A percentile compares a stretch with the other conserved stretches of the same genome.
Evolutionary conservation across 1,140 invertebrate species (phyloP).

Genomic region (Caenorhabditis elegans): WBcel235 BX284603.4:5924001-5924500

Average conservation of each 20-base stretch:
- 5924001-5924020: not conserved
- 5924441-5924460: constrained; percentile 9
- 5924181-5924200: not conserved
- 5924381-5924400: not conserved
- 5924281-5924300: not conserved
- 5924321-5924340: too few relatives aligned
- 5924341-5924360: not conserved
- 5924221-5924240: not conserved
- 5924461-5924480: not conserved
- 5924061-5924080: constrained; percentile 7
- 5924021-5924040: not conserved
- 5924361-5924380: not conserved
- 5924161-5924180: not conserved
- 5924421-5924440: not conserved
- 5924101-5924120: not conserved
- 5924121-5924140: not conserved
- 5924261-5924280: not conserved
- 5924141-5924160: not conserved
- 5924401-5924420: not conserved
- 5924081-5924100: not conserved
- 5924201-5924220: not conserved
- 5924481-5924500: not conserved
- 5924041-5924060: not conserved
- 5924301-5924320: not conserved
- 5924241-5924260: not conserved